phyloP scores from a whole-genome alignment of 2,888 invertebrate species.

The Drosophila macrospina region DNA sequence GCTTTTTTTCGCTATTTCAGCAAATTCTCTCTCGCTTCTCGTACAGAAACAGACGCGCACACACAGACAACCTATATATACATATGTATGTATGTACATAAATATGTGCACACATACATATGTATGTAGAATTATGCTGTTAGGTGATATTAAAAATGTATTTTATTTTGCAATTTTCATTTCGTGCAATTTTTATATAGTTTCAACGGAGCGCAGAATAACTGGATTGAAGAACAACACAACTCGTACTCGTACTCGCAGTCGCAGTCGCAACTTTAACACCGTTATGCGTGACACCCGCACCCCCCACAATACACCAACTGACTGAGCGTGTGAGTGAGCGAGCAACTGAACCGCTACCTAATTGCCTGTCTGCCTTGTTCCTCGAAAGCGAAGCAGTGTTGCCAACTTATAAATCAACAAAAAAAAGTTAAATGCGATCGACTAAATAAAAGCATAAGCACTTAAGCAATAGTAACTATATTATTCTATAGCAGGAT shows the following conservation, averaged over 20 bases:
- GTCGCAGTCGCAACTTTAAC: conserved; percentile 14
- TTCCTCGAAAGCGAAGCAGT: conserved; percentile 19
- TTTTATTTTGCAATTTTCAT: conserved; percentile 5
- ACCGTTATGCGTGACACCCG: conserved; percentile 34
- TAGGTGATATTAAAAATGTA: conserved; percentile 15
- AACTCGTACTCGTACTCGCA: conserved; percentile 3
- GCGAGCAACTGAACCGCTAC: conserved; percentile 20
- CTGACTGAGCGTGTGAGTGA: conserved; percentile 27
- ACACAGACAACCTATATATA: conserved; percentile 9
- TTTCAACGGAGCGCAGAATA: conserved; percentile 15
- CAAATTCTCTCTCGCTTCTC: conserved; percentile 44
- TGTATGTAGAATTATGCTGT: conserved; percentile 17
- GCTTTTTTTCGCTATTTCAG: conserved; percentile 61
- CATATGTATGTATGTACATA: conserved; percentile 3
- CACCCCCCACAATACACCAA: conserved; percentile 30
- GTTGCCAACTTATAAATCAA: conserved; percentile 5
- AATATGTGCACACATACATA: conserved; percentile 13
- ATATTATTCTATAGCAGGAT: not conserved
- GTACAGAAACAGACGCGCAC: not conserved
- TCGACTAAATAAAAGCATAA: not conserved
- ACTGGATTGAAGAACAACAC: conserved; percentile 22
- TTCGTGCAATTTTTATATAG: conserved; percentile 4
- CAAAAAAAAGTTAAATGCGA: not conserved
- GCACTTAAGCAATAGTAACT: not conserved
- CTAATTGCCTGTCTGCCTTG: conserved; percentile 22